Base-by-base conservation (phyloP, 2,888 invertebrate species). In the Eulithis prunata region DNA sequence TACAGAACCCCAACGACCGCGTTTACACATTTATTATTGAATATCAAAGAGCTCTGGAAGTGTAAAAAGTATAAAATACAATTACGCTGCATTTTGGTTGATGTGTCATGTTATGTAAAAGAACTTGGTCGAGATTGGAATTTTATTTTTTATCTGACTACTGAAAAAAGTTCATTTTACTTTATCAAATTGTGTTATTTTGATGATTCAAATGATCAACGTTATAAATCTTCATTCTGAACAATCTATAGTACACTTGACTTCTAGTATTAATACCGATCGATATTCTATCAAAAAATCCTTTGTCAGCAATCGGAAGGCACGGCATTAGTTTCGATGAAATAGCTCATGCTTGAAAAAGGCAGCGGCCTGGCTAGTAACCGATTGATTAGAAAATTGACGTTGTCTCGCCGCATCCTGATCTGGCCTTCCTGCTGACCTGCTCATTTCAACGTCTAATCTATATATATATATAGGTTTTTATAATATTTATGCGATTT, bases 351-450 rank as follows among this genome's bases (percentile, higher is more conserved):
- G 52, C 59, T 11, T 41, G 47, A 32, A 43, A 49, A 58, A 61
- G 49, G 55, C 53, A 32, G 12, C 36, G 14, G 62, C 8, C 13
- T 57, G 52, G 32, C 6, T 4, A 46, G 51, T 79, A 83, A 74
- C 77, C 83, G 82, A 87, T 89, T 89, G 86, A 90, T 90, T 89
- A 84, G 82, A 85, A 88, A 86, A 90, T 89, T 87, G 87, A 80
- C 78, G 69, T 75, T 60, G 60, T 54, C 72, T 75, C 81, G 81
- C 78, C 82, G 82, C 82, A 80, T 81, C 80, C 73, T 64, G 73
- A n/a, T 43, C 67, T 71, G 59, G 79, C 76, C 84, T 81, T 86
- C 86, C 86, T 83, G 81, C 75, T 73, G 61, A 36, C 51, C 68
- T 82, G 87, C 82, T 85, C 87, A 83, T 84, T 87, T 83, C 64